Evolutionary conservation across 2,888 invertebrate species (phyloP), one percentile per base, ranked within the genome.

Genomic region (Yponomeuta plumbellus): DNA sequence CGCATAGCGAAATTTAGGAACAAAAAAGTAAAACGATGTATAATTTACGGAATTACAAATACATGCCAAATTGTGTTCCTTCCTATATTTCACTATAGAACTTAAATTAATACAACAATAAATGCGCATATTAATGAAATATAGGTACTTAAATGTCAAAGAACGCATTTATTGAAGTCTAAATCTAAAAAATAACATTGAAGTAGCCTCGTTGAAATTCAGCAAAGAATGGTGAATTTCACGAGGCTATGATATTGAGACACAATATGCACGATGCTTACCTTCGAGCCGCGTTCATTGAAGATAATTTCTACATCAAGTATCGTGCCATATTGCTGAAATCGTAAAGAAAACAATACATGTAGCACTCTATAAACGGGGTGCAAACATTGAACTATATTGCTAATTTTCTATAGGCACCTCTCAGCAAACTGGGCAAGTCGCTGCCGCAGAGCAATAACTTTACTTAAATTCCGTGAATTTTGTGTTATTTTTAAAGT

Each of bases 301-400:
- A 99, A 99, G 91, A 99, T 99, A 83, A 99, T 99, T 95, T 99
- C 99, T 92, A 99, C 99, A 93, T 99, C 99, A 90, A 99, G 94
- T 88, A 99, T 99, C 82, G 96, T 95, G 86, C 99, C 99, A 93
- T 97, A 99, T 96, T 98, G 98, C 98, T 98, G 94, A 84, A 95
- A 94, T 86, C 83, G 80, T 91, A 92, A 88, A 87, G 68, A 21
- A 22, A 69, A 34, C 34, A 34, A 52, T 4, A 17, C 44, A 52
- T 52, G 44, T 65, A 65, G 22, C 21, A 17, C 59, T 59, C 59
- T 59, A 59, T 21, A 52, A 2, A 52, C 13, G 4, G 17, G 17
- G 44, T 52, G 44, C 44, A 52, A 52, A 52, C 44, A 52, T 13
- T 52, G 44, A 52, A 52, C 44, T 52, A 52, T 5, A 5, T 3